These are phyloP conservation scores for Etheostoma cragini DNA, from an alignment of 2,113 vertebrate genomes.

Conservation along the genomic window DNA sequence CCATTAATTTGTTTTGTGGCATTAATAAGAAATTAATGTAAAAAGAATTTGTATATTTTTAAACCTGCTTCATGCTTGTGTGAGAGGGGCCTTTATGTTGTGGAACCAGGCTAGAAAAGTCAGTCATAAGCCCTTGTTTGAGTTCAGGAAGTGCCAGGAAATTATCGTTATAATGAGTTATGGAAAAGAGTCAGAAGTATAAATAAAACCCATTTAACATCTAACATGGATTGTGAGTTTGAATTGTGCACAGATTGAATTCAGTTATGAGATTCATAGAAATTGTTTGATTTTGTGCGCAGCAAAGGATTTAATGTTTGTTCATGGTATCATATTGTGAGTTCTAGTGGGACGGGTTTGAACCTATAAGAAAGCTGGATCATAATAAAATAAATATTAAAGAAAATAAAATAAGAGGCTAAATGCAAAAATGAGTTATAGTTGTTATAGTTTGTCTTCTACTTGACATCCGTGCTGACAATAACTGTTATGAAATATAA, in stretches of 20 bases:
- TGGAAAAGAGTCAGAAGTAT: not conserved
- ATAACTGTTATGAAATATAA: not conserved
- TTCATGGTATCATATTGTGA: not conserved
- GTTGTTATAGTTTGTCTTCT: not conserved
- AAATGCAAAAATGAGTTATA: too few relatives aligned
- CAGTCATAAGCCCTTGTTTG: not conserved
- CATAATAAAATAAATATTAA: not conserved
- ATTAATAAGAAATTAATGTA: not conserved
- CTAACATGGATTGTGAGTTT: not conserved
- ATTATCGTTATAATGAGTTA: not conserved
- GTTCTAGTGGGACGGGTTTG: not conserved
- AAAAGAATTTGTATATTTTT: not conserved
- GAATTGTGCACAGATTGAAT: not conserved
- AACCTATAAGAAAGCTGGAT: not conserved
- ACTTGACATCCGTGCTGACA: not conserved
- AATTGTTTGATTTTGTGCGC: not conserved
- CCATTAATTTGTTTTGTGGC: not conserved
- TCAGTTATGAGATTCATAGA: not conserved
- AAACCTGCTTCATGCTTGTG: not conserved
- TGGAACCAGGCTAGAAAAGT: not conserved
- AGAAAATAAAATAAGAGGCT: not conserved
- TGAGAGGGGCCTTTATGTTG: not conserved
- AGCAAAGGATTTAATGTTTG: not conserved
- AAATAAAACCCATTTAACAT: not conserved
- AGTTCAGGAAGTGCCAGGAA: too few relatives aligned